phyloP scores from a whole-genome alignment of 2,113 vertebrate genomes.

The Anseranas semipalmata region DNA sequence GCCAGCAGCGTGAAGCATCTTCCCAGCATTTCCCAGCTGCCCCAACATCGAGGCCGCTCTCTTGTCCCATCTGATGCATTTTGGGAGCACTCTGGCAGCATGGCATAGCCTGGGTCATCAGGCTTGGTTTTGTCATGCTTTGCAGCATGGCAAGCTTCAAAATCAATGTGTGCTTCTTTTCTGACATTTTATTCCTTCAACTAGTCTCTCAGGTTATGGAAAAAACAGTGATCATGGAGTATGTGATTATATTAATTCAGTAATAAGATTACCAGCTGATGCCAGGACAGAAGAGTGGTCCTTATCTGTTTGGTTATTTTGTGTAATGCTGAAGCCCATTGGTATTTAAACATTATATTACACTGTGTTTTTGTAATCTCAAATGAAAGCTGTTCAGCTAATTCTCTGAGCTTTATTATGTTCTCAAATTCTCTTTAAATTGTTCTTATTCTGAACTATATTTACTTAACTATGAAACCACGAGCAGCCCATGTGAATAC shows the following conservation, averaged over 20 bases:
- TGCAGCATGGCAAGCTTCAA: background rate
- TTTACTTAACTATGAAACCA: constrained; percentile 46
- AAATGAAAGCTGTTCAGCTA: constrained; percentile 35
- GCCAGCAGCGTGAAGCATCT: background rate
- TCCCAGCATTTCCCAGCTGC: background rate
- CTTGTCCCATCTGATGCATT: background rate
- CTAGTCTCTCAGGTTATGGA: background rate
- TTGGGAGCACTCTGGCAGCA: background rate
- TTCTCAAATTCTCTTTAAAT: constrained; percentile 46
- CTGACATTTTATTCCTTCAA: background rate
- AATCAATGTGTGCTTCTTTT: fast-evolving
- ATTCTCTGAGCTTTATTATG: constrained; percentile 45
- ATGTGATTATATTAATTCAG: background rate
- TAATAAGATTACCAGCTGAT: constrained; percentile 23
- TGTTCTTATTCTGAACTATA: constrained; percentile 28
- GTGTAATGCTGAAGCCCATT: background rate
- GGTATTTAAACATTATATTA: constrained; percentile 45
- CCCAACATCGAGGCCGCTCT: background rate
- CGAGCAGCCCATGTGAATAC: constrained; percentile 16
- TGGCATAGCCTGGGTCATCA: background rate
- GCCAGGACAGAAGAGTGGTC: background rate
- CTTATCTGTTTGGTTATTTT: constrained; percentile 49
- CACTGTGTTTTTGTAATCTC: constrained; percentile 33
- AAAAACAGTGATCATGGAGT: background rate
- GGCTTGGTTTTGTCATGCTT: background rate